Evolutionary conservation across 2,888 invertebrate genomes (phyloP).

Genomic region (Hirtodrosophila duncani): DNA sequence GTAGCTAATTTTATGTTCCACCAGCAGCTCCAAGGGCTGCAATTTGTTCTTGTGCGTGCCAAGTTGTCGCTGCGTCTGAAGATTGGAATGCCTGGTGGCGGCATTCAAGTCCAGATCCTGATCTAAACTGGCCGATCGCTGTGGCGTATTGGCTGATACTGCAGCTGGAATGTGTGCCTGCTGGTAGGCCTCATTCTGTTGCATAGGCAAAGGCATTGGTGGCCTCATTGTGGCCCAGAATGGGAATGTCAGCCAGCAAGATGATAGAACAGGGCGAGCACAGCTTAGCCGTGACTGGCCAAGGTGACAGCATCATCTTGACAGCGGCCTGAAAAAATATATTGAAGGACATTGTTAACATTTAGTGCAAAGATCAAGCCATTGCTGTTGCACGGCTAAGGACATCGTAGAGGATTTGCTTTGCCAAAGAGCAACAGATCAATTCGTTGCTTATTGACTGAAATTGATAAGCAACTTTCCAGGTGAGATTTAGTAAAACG

Average conservation of each 20-base stretch:
- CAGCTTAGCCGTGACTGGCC: constrained; percentile 54
- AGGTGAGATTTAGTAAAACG: too few relatives aligned
- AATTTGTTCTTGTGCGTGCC: constrained; percentile 48
- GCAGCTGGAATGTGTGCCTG: constrained; percentile 20
- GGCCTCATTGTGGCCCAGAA: constrained; percentile 66
- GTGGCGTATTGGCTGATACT: not conserved
- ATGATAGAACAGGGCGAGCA: constrained; percentile 17
- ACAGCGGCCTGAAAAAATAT: constrained; percentile 29
- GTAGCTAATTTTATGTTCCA: constrained; percentile 72
- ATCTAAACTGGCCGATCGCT: too few relatives aligned
- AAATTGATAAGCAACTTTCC: too few relatives aligned
- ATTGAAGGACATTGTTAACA: not conserved
- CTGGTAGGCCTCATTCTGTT: constrained; percentile 61
- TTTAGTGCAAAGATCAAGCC: not conserved
- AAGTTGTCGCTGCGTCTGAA: constrained; percentile 3
- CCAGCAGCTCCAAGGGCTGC: constrained; percentile 65
- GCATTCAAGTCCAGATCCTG: too few relatives aligned
- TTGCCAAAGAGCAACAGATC: too few relatives aligned
- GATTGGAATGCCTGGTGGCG: too few relatives aligned
- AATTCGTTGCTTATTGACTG: too few relatives aligned
- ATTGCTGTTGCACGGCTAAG: too few relatives aligned
- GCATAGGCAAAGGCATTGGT: constrained; percentile 57
- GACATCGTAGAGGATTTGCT: too few relatives aligned
- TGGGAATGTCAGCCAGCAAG: not conserved
- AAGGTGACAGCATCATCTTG: constrained; percentile 53